Percentiles rank a stretch among this genome's conserved stretches.
These are phyloP conservation scores for Amiota communis DNA, from an alignment of 2,888 invertebrate species.

Conservation along the genomic window DNA sequence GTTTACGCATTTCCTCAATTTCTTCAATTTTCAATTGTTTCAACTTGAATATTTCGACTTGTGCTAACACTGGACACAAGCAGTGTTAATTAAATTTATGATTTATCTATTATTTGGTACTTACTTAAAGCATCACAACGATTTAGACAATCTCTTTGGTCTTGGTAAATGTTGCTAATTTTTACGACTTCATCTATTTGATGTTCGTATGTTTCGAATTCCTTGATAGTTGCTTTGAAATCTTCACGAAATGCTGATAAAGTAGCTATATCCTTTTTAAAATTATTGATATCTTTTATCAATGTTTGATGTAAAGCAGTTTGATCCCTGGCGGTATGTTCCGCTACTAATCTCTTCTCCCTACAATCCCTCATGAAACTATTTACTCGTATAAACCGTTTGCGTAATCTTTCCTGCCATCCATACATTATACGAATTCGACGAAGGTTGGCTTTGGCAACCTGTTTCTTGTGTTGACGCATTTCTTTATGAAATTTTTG, in stretches of 20 bases:
- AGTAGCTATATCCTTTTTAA: not conserved
- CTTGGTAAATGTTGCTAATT: not conserved
- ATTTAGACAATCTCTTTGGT: not conserved
- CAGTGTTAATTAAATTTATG: not conserved
- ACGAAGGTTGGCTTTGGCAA: not conserved
- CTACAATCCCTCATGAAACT: not conserved
- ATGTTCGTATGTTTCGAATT: not conserved
- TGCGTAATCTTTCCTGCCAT: not conserved
- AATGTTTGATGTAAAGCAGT: not conserved
- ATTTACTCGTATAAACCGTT: slow-evolving; percentile 8
- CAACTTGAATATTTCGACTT: not conserved
- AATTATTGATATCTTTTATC: not conserved
- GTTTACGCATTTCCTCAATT: not conserved
- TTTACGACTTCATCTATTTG: not conserved
- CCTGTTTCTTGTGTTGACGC: not conserved
- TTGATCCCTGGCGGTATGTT: not conserved
- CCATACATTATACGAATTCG: not conserved
- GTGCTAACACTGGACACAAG: not conserved
- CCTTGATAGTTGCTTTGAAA: not conserved
- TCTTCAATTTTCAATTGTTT: not conserved
- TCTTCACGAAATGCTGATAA: not conserved
- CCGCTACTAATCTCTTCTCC: not conserved
- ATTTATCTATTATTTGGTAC: not conserved
- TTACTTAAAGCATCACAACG: slow-evolving; percentile 3
- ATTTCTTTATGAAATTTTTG: not conserved